phyloP scores from a whole-genome alignment of 2,888 invertebrate genomes.

The Priocnemis perturbator region DNA sequence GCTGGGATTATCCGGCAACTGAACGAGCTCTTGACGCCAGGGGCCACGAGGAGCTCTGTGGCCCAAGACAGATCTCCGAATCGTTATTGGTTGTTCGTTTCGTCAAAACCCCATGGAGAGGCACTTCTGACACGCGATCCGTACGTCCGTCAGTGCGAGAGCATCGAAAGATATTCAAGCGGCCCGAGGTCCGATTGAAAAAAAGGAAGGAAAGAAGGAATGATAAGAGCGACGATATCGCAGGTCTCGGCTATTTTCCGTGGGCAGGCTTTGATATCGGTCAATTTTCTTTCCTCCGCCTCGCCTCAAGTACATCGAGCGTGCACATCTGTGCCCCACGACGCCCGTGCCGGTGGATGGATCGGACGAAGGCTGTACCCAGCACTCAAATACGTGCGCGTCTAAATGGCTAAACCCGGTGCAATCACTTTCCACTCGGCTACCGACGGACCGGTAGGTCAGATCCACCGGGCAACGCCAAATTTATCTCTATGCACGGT shows the following conservation, averaged over 20 bases:
- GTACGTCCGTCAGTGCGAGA: not conserved
- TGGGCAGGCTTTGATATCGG: not conserved
- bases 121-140: slow-evolving; percentile 45
- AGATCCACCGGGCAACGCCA: slow-evolving; percentile 41
- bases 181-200: not conserved
- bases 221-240: not conserved
- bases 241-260: too few relatives aligned
- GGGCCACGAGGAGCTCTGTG: slow-evolving; percentile 49
- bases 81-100: slow-evolving; percentile 73
- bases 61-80: slow-evolving; percentile 61
- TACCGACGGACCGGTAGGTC: slow-evolving; percentile 31
- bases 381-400: not conserved
- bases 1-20: slow-evolving; percentile 71
- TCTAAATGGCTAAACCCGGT: slow-evolving; percentile 28
- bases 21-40: slow-evolving; percentile 62
- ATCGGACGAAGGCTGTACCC: slow-evolving; percentile 4
- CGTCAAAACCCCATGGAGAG: slow-evolving; percentile 68
- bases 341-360: slow-evolving; percentile 26
- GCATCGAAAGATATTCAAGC: not conserved
- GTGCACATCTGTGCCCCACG: slow-evolving; percentile 14
- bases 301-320: too few relatives aligned
- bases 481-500: slow-evolving; percentile 51
- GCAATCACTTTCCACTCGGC: slow-evolving; percentile 42
- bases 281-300: too few relatives aligned
- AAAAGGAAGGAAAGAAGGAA: too few relatives aligned